Evolutionary conservation across 2,797 vertebrate species (phyloP), one percentile per base, ranked within the genome.

Genomic region (Aulostomus chinensis): DNA sequence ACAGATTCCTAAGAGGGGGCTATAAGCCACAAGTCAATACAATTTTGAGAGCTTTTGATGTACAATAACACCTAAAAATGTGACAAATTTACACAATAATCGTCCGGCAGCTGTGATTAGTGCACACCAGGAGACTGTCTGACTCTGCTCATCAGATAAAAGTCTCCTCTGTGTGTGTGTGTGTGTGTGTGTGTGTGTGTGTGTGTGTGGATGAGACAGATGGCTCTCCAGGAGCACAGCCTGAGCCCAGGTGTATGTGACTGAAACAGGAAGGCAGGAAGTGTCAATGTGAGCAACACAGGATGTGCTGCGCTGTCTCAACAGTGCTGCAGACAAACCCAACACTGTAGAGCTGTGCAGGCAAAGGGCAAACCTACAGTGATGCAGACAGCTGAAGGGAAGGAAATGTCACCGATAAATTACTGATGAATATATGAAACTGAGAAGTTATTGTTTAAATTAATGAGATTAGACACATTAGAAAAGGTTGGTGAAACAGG

Each of bases 241-340:
- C 54, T 43, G 64, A 68, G 68, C 76, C 75, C 84, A 88, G 85
- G 85, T 87, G 84, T 76, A 58, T 56, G 59, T 42, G 63, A 70
- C 75, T 68, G 76, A 76, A 80, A 85, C 78, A 84, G 84, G 77
- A 84, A 80, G 74, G 36, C 81, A 83, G 87, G 85, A 87, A 86
- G 83, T 74, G 58, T 73, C 50, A 47, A 39, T 65, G 68, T 39
- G 59, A 80, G 75, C 80, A 59, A 63, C 82, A 85, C 86, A 86
- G 87, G 81, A 88, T 81, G 80, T 76, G 68, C 47, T 57, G 73
- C 57, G 60, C 42, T 18, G 36, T 37, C 57, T 63, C 26, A 20
- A 69, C 42, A 54, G 52, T 47, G 14, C 18, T 4, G 30, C 26
- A 5, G 50, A 67, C 40, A 39, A 58, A 62, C 21, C 13, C 25